Evolutionary conservation across 2,888 invertebrate species (phyloP).

Genomic region (Eupithecia subfuscata): DNA sequence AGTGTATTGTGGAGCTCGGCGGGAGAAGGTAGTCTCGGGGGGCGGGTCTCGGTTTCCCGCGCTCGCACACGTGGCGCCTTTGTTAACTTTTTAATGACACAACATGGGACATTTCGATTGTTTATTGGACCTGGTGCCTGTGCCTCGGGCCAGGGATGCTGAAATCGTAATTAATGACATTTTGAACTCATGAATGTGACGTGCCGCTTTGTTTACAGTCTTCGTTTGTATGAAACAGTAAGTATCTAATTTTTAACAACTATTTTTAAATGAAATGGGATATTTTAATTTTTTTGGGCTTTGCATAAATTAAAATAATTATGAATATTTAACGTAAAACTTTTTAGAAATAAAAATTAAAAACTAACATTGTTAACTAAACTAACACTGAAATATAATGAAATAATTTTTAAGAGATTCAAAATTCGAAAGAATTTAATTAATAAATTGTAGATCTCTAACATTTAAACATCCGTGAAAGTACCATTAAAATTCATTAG

Average conservation of each 20-base stretch:
- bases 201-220: constrained; percentile 62
- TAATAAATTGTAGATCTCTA: too few relatives aligned
- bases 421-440: too few relatives aligned
- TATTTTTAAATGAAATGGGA: not conserved
- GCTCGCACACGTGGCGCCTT: constrained; percentile 66
- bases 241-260: constrained; percentile 52
- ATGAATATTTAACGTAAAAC: too few relatives aligned
- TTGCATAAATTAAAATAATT: too few relatives aligned
- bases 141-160: constrained; percentile 51
- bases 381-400: too few relatives aligned
- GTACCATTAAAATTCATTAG: too few relatives aligned
- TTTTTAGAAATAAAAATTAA: too few relatives aligned
- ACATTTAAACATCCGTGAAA: too few relatives aligned
- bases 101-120: constrained; percentile 50
- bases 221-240: constrained; percentile 69
- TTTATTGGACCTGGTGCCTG: constrained; percentile 48
- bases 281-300: not conserved
- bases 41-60: constrained; percentile 73
- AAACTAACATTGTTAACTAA: too few relatives aligned
- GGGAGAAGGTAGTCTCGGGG: constrained; percentile 74
- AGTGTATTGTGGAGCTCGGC: constrained; percentile 70
- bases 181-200: constrained; percentile 73
- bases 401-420: too few relatives aligned
- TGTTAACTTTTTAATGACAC: constrained; percentile 55
- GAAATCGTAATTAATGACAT: constrained; percentile 54